phyloP scores from a whole-genome alignment of 1,140 invertebrate species.

The Drosophila sturtevanti region DNA sequence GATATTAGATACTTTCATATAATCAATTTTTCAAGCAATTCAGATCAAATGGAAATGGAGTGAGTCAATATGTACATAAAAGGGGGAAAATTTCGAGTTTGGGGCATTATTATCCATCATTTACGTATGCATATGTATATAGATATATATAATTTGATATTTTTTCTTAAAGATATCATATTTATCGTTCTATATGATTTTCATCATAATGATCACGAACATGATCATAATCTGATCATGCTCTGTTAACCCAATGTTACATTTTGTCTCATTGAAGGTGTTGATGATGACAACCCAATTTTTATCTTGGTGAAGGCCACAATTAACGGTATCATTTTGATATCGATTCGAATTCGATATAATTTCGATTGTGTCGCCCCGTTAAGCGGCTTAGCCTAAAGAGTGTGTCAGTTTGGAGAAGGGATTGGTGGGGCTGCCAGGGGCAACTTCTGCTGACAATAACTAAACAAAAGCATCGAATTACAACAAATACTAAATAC shows the following conservation, averaged over 20 bases:
- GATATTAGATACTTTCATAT: background rate
- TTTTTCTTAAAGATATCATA: too few species aligned
- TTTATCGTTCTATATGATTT: background rate
- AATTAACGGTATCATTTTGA: slow-evolving; percentile 46
- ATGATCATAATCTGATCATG: background rate
- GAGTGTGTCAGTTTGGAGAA: background rate
- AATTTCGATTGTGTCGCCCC: slow-evolving; percentile 43
- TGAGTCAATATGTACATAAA: too few species aligned
- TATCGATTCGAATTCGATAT: slow-evolving; percentile 9
- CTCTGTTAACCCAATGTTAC: background rate
- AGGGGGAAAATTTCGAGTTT: too few species aligned
- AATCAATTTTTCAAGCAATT: background rate
- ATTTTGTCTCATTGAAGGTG: background rate
- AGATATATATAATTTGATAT: too few species aligned
- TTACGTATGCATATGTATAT: too few species aligned
- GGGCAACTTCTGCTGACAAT: slow-evolving; percentile 32
- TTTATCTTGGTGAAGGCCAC: slow-evolving; percentile 41
- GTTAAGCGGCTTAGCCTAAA: slow-evolving; percentile 51
- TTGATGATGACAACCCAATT: slow-evolving; percentile 13
- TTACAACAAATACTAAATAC: slow-evolving; percentile 18
- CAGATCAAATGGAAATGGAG: background rate
- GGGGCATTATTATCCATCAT: too few species aligned
- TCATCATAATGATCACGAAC: background rate
- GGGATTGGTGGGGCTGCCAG: slow-evolving; percentile 25
- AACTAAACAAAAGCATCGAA: slow-evolving; percentile 42